Base-by-base conservation (phyloP, 2,113 vertebrate genomes). In the Poecilia latipinna region DNA sequence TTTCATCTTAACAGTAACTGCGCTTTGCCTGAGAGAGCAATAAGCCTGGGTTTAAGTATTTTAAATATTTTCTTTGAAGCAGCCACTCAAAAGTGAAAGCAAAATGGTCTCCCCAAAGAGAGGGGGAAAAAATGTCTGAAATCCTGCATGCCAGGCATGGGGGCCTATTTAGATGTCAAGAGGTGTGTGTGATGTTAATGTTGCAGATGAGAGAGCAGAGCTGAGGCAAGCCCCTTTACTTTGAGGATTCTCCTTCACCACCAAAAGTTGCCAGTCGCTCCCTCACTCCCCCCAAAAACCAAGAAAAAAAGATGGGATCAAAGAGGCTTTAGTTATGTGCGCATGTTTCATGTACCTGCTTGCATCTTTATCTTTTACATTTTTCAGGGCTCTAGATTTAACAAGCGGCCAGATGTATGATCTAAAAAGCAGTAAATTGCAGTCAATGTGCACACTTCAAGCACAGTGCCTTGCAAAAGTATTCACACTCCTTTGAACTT, bases 91-190 rank as follows among this genome's bases (percentile, higher is more conserved):
- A 89, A 89, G 77, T 76, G 85, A 89, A 89, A 89, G 79, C 60
- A 24, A 44, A 51, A 48, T 33, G 32, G 73, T 19, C 62, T 68
- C 65, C 62, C 61, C 57, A 63, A 63, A 64, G 22, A 51, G 8
- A 65, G 17, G 8, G 13, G 13, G 29, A 17, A 69, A 61, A 78
- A 15, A 8, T 35, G 42, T 32, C 64, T 42, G 68, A 65, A 82
- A 88, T 72, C 54, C 73, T 70, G 71, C 77, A 82, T 88, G 86
- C 84, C 84, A 82, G 80, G 77, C 61, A 65, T 54, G 83, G 79
- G 79, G 87, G 79, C 84, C 86, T 86, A 91, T 93, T 93, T 91
- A 83, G 90, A 92, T 91, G 90, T 91, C 89, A 90, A 85, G 80
- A 84, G 85, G 88, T 92, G 84, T 90, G 89, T 87, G 86, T 91